A percentile compares a stretch with the other conserved stretches of the same genome.
phyloP scores from a whole-genome alignment of 2,888 invertebrate genomes.

The Subacronicta megacephala region DNA sequence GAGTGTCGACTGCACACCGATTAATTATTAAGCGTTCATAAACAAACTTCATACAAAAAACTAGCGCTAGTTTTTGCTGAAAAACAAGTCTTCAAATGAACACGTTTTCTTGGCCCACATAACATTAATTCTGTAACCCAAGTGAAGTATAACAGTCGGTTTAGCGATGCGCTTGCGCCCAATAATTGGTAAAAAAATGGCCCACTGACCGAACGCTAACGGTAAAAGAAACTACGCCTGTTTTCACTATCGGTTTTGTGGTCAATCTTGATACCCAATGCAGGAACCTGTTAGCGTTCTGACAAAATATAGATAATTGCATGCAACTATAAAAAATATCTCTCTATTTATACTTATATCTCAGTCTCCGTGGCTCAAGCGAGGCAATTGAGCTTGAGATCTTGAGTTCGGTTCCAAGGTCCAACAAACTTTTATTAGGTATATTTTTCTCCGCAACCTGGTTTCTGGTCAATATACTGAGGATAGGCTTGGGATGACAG shows the following conservation, averaged over 20 bases:
- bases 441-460: too few species aligned
- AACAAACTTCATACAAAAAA: conserved; percentile 22
- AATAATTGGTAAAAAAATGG: conserved; percentile 83
- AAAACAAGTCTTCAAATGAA: conserved; percentile 51
- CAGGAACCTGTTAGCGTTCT: conserved; percentile 52
- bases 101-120: conserved; percentile 47
- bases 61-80: conserved; percentile 26
- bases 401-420: too few species aligned
- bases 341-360: too few species aligned
- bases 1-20: not conserved
- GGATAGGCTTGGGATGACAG: too few species aligned
- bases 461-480: too few species aligned
- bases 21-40: not conserved
- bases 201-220: conserved; percentile 81
- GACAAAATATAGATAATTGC: too few species aligned
- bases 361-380: too few species aligned
- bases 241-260: conserved; percentile 73
- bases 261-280: conserved; percentile 53
- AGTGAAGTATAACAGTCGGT: conserved; percentile 71
- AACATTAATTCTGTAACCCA: conserved; percentile 40
- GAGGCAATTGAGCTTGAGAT: too few species aligned
- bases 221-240: conserved; percentile 70
- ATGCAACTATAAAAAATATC: too few species aligned
- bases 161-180: conserved; percentile 74
- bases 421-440: too few species aligned